Evolutionary conservation across 2,113 vertebrate species (phyloP).

Genomic region (Scophthalmus maximus): DNA sequence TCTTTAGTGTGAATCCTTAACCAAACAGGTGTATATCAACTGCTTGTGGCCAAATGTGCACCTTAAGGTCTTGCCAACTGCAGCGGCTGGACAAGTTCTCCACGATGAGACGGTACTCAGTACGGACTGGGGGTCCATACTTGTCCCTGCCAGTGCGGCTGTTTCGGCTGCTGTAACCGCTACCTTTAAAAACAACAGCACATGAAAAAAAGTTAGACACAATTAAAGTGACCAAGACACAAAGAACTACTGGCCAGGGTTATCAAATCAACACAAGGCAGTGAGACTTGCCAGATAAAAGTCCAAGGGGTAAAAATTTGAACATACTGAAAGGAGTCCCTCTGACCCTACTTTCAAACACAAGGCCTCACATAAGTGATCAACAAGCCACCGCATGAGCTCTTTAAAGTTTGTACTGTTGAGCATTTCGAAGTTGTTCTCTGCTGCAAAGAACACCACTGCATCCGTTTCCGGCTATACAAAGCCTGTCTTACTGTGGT

Average conservation of each 20-base stretch:
- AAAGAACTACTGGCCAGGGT: constrained; percentile 42
- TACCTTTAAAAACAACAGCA: constrained; percentile 85
- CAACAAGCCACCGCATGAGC: constrained; percentile 49
- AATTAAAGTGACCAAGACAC: neutral
- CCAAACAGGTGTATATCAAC: neutral
- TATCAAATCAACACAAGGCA: constrained; percentile 44
- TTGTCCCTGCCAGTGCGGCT: constrained; percentile 95
- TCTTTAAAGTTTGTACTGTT: constrained; percentile 58
- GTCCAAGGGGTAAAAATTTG: constrained; percentile 45
- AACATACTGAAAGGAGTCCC: constrained; percentile 37
- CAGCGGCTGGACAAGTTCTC: constrained; percentile 99
- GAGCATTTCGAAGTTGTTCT: constrained; percentile 48
- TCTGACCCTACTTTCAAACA: constrained; percentile 58
- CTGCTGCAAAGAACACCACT: constrained; percentile 78
- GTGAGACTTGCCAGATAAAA: constrained; percentile 44
- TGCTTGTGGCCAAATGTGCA: constrained; percentile 47
- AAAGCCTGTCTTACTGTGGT: constrained; percentile 54
- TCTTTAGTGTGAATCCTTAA: neutral
- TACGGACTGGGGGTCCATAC: constrained; percentile 98
- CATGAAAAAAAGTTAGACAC: constrained; percentile 42
- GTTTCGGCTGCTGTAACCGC: constrained; percentile 91
- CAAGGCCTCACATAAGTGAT: constrained; percentile 51
- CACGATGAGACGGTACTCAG: constrained; percentile 96
- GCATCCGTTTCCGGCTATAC: constrained; percentile 66
- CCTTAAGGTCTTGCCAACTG: constrained; percentile 99